Percentiles rank a stretch among this genome's conserved stretches.
Evolutionary conservation across 2,888 invertebrate species (phyloP).

Genomic region (Osedax fenrisi): DNA sequence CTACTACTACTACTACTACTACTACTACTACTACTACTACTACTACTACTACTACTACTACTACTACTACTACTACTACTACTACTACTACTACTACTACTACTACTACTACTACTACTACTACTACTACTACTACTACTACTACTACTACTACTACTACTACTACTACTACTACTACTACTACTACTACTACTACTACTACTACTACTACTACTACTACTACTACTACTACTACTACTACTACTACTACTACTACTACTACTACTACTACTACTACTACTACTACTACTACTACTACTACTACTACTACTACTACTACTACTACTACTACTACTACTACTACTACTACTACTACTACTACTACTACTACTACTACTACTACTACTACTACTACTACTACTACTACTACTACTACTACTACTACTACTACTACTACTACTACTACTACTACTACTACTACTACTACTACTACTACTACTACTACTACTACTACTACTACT

Average conservation of each 20-base stretch:
- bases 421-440: background rate
- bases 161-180: background rate
- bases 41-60: background rate
- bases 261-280: background rate
- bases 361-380: background rate
- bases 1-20: background rate
- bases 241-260: background rate
- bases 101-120: background rate
- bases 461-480: background rate
- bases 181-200: background rate
- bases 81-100: background rate
- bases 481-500: background rate
- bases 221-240: background rate
- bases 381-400: background rate
- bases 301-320: background rate
- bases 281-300: background rate
- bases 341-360: conserved; percentile 2
- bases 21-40: background rate
- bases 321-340: background rate
- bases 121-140: background rate
- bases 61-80: background rate
- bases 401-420: background rate
- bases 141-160: background rate
- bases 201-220: background rate
- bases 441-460: background rate